Percentiles rank a stretch among this genome's conserved stretches.
Evolutionary conservation across 2,888 invertebrate genomes (phyloP).

Genomic region (Harpalus rufipes): DNA sequence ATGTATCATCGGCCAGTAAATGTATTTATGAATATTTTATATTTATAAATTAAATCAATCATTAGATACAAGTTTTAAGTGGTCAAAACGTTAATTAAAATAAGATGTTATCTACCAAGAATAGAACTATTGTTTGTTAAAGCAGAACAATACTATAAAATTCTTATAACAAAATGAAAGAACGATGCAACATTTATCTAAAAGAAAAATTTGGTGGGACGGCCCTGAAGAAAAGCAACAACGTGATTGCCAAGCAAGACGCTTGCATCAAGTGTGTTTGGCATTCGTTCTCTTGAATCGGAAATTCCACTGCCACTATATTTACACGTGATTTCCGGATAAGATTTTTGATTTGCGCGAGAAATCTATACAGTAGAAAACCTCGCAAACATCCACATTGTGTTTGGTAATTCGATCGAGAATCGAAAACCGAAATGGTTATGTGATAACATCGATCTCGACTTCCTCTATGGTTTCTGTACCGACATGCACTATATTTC

Average conservation of each 20-base stretch:
- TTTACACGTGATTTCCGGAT: conserved; percentile 55
- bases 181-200: neutral
- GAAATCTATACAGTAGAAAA: conserved; percentile 20
- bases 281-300: conserved; percentile 46
- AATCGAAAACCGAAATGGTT: conserved; percentile 6
- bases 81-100: too few relatives aligned
- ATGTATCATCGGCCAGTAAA: too few relatives aligned
- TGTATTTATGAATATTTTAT: too few relatives aligned
- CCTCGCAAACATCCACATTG: neutral
- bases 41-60: too few relatives aligned
- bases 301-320: conserved; percentile 48
- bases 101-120: too few relatives aligned
- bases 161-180: too few relatives aligned
- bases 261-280: conserved; percentile 46
- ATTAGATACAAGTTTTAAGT: too few relatives aligned
- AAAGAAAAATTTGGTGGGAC: neutral
- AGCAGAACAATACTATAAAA: too few relatives aligned
- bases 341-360: conserved; percentile 10
- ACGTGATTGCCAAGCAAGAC: conserved; percentile 23
- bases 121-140: too few relatives aligned
- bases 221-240: conserved; percentile 7
- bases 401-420: conserved; percentile 23
- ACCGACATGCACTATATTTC: neutral
- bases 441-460: neutral
- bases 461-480: neutral